Evolutionary conservation across 2,888 invertebrate genomes (phyloP).

Genomic region (Drosophila pseudotakahashii): DNA sequence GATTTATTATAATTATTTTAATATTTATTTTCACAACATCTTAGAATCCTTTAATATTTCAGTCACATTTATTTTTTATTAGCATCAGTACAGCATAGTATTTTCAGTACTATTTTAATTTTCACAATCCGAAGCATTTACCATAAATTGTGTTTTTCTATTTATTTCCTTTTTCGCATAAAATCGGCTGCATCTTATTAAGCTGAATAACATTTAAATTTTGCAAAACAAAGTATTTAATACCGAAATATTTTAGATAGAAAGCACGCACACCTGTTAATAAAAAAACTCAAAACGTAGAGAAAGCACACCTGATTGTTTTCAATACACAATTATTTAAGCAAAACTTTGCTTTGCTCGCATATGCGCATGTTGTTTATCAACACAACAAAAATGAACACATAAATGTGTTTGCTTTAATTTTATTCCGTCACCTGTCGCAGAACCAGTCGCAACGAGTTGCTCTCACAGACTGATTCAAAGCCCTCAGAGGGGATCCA

Average conservation of each 20-base stretch:
- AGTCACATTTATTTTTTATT: no score
- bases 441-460: slow-evolving; percentile 23
- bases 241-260: not conserved
- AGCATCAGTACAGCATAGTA: no score
- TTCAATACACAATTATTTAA: slow-evolving; percentile 5
- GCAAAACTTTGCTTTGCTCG: slow-evolving; percentile 9
- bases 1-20: no score
- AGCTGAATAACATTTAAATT: slow-evolving; percentile 7
- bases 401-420: slow-evolving; percentile 3
- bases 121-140: slow-evolving; percentile 10
- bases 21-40: not conserved
- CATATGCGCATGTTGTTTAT: slow-evolving; percentile 34
- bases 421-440: slow-evolving; percentile 26
- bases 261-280: not conserved
- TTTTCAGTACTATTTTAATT: not conserved
- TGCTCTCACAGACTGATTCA: slow-evolving; percentile 22
- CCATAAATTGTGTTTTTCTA: not conserved
- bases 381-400: slow-evolving; percentile 18
- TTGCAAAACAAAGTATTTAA: not conserved
- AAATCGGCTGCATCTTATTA: slow-evolving; percentile 1
- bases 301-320: slow-evolving; percentile 29
- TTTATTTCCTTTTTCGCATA: not conserved
- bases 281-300: not conserved
- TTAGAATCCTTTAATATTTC: not conserved
- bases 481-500: slow-evolving; percentile 14